A percentile compares a stretch with the other conserved stretches of the same genome.
Evolutionary conservation across 2,888 invertebrate species (phyloP).

Genomic region (Ctenicera cuprea): DNA sequence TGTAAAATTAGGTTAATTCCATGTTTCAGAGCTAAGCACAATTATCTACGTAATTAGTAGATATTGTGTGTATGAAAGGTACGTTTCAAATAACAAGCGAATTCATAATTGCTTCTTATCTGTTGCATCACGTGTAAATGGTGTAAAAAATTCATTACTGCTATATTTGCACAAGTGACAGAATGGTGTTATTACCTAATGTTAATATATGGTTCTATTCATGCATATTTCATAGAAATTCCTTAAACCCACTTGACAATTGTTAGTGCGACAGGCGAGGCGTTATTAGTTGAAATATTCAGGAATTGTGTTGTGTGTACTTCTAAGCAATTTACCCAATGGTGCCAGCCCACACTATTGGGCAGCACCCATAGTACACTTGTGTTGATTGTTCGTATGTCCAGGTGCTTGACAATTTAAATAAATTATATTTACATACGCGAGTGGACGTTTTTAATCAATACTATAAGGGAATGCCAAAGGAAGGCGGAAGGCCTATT

Average conservation of each 20-base stretch:
- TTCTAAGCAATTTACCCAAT: conserved; percentile 45
- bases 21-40: not conserved
- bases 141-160: conserved; percentile 26
- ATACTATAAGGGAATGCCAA: conserved; percentile 25
- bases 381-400: conserved; percentile 40
- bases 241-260: conserved; percentile 57
- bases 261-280: conserved; percentile 46
- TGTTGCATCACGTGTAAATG: not conserved
- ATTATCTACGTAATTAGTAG: not conserved
- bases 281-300: conserved; percentile 59
- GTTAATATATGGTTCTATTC: conserved; percentile 53
- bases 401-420: conserved; percentile 47
- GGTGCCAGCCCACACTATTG: conserved; percentile 41
- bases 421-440: conserved; percentile 49
- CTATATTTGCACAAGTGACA: conserved; percentile 33
- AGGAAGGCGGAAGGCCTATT: conserved; percentile 13
- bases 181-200: conserved; percentile 29
- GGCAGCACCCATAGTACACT: conserved; percentile 40
- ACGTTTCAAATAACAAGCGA: not conserved
- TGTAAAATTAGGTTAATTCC: not conserved
- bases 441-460: conserved; percentile 41
- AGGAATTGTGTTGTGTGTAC: conserved; percentile 46
- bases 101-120: conserved; percentile 32
- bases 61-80: conserved; percentile 4
- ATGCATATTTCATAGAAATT: conserved; percentile 60